Evolutionary conservation across 2,113 vertebrate genomes (phyloP).

Genomic region (Struthidea cinerea): DNA sequence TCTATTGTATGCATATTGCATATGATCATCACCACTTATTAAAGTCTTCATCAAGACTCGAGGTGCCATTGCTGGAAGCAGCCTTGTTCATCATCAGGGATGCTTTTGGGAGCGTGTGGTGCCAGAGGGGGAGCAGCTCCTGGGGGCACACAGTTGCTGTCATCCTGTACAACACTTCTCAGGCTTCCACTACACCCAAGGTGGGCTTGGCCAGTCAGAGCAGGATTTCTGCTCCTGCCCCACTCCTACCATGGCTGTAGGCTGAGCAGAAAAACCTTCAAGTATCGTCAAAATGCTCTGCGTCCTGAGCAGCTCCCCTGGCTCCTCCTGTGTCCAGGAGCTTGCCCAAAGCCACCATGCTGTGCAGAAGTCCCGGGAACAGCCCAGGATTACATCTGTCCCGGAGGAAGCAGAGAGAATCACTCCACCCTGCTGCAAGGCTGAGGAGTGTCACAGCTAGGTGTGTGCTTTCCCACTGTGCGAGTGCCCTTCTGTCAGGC

Average conservation of each 20-base stretch:
- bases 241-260: not conserved
- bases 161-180: not conserved
- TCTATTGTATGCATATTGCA: not conserved
- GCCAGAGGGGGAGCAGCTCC: not conserved
- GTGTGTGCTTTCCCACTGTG: not conserved
- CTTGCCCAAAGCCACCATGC: not conserved
- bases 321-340: not conserved
- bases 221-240: not conserved
- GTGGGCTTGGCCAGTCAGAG: not conserved
- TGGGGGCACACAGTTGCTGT: not conserved
- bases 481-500: not conserved
- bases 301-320: not conserved
- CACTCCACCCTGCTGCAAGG: not conserved
- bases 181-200: not conserved
- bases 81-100: not conserved
- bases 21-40: not conserved
- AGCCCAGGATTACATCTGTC: not conserved
- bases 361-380: not conserved
- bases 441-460: not conserved
- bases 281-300: not conserved
- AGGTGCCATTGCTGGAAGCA: not conserved
- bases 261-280: not conserved
- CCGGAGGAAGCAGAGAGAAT: accelerated
- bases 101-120: not conserved
- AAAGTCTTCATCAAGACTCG: not conserved